A percentile compares a stretch with the other conserved stretches of the same genome.
Conservation (phyloP, 2,113 vertebrate genomes). For the Perca fluviatilis region DNA sequence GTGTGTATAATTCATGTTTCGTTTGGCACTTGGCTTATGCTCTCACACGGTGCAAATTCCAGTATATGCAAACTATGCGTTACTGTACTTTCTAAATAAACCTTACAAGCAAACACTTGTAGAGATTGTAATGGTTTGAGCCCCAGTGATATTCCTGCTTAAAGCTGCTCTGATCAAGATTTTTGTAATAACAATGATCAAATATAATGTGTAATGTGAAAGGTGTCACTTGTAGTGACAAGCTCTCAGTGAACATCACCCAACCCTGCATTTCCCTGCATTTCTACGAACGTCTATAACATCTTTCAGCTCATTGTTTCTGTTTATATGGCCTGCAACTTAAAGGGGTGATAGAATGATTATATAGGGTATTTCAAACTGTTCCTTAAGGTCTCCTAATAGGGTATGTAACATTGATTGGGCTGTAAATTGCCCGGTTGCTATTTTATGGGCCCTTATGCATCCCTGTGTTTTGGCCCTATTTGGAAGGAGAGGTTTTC, state of each 20-base stretch:
- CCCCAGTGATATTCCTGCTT: background rate
- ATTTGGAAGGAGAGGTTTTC: no score
- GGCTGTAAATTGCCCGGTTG: no score
- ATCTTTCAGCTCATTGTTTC: background rate
- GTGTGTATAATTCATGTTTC: background rate
- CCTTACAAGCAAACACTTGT: background rate
- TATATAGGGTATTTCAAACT: no score
- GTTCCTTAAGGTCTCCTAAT: no score
- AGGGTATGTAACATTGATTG: no score
- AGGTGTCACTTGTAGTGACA: no score
- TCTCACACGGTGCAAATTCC: background rate
- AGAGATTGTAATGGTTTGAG: background rate
- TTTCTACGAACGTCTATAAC: background rate
- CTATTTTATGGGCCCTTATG: no score
- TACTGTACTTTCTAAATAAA: background rate
- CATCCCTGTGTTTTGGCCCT: no score
- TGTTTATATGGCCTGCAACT: no score
- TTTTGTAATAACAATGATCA: background rate
- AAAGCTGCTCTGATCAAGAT: no score
- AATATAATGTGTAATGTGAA: background rate
- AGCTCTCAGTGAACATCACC: background rate
- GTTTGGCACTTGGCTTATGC: conserved; percentile 1
- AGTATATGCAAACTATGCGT: background rate
- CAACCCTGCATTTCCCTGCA: background rate
- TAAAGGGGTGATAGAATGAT: no score